Base-by-base conservation (phyloP, 2,113 vertebrate genomes). In the Phycodurus eques region DNA sequence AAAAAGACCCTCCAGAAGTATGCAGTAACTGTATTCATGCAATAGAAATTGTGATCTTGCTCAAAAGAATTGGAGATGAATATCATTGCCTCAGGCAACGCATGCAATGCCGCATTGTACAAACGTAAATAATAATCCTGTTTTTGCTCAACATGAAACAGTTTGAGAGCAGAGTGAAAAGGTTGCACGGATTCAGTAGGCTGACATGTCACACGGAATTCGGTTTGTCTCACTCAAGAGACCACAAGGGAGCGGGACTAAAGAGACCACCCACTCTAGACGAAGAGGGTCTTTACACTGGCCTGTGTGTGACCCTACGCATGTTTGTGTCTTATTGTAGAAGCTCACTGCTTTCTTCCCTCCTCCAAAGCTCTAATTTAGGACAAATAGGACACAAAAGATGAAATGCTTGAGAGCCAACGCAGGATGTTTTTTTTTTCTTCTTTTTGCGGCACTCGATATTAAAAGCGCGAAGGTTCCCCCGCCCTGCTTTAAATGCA, bases 131-230 rank as follows among this genome's bases (percentile, higher is more conserved):
- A 27, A 22, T 57, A 57, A 59, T 59, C 10, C 56, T 22, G 31
- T 59, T 44, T 64, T 44, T 6, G 62, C 42, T 72, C 44, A 17
- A 33, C 53, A 14, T 15, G 27, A 35, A 63, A 27, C 43, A 14
- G 42, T 68, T 74, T 57, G 39, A 46, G 43, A 73, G 47, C 51
- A 7, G 65, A 54, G 63, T 4, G 66, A 43, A 78, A 74, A 87
- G 72, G 66, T 78, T 22, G 75, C 54, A 72, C 42, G 5, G 13
- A 35, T 60, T 60, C 59, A 14, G 7, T 31, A 1, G 27, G 71
- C 43, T 73, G 51, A 78, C 65, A 62, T 68, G 43, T 53, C 64
- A n/a, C 54, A 60, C 4, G 3, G 57, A 68, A 65, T 67, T 72
- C n/a, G 39, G 20, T 35, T 39, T 22, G 53, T 22, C 53, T 61